Evolutionary conservation across 2,888 invertebrate species (phyloP), one percentile per base, ranked within the genome.

Genomic region (Andrena fulva): DNA sequence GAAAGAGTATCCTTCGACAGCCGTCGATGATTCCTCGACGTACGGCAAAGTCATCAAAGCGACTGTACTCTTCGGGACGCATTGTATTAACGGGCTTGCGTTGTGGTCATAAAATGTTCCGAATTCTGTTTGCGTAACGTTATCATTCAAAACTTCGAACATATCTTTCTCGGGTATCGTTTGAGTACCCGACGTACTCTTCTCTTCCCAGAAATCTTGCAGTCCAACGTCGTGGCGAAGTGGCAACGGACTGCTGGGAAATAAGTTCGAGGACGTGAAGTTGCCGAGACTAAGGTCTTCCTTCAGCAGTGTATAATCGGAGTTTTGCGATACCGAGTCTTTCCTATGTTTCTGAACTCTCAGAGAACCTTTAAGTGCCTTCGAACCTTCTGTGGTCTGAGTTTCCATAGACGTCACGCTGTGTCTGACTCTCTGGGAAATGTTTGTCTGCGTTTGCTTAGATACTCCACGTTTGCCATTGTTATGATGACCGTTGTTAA

Each of bases 101-200:
- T 73, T 80, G 10, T 87, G 89, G 29, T 81, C 79, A 42, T 92
- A 92, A 68, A 92, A 90, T 10, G 90, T 87, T 24, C 90, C 90
- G 1, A 93, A 84, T 68, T 91, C 91, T 12, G 91, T 92, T 84
- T 92, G 92, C 8, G 91, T 91, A 8, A 88, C 91, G 62, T 92
- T 91, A 75, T 91, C 90, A 33, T 91, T 90, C 20, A 93, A 77
- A 54, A 91, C 91, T 69, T 91, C 91, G 20, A 93, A 92, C 42
- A 92, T 85, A 75, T 92, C 90, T 68, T 92, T 92, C 29, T 90
- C 92, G 7, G 93, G 92, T 86, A 91, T 92, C 5, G 94, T 94
- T 87, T 94, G 94, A 12, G 94, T 94, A 29, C 92, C 92, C 1
- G 92, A 93, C 3, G 93, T 91, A 73, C 90, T 94, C 72, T 93